phyloP scores from a whole-genome alignment of 2,797 vertebrate genomes.

The Threskiornis aethiopicus region DNA sequence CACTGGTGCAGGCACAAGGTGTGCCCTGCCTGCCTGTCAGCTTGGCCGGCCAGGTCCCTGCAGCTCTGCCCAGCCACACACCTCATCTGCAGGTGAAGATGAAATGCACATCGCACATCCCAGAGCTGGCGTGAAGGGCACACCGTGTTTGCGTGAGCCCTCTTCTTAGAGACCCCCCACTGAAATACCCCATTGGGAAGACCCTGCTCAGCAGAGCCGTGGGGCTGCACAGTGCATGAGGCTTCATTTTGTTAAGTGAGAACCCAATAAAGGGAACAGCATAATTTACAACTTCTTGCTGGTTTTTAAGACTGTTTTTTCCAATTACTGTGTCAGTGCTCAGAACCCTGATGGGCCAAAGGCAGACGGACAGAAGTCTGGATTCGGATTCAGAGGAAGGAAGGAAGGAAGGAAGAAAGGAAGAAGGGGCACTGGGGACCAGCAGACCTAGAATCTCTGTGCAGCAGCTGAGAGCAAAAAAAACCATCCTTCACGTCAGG shows the following conservation, averaged over 20 bases:
- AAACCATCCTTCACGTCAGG: not conserved
- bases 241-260: not conserved
- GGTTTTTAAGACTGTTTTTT: not conserved
- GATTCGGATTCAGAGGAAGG: accelerated
- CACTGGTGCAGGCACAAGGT: not conserved
- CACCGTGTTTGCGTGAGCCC: not conserved
- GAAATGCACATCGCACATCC: accelerated
- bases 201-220: not conserved
- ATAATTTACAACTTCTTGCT: not conserved
- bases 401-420: not conserved
- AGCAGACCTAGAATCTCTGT: not conserved
- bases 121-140: not conserved
- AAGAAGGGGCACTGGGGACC: not conserved
- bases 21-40: not conserved
- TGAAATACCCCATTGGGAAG: accelerated
- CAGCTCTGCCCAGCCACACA: not conserved
- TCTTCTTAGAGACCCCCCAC: not conserved
- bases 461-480: not conserved
- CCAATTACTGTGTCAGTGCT: not conserved
- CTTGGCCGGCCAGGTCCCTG: not conserved
- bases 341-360: not conserved
- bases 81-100: not conserved
- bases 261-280: not conserved
- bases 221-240: accelerated
- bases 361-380: not conserved